Evolutionary conservation across 2,888 invertebrate genomes (phyloP).

Genomic region (Lasioglossum calceatum): DNA sequence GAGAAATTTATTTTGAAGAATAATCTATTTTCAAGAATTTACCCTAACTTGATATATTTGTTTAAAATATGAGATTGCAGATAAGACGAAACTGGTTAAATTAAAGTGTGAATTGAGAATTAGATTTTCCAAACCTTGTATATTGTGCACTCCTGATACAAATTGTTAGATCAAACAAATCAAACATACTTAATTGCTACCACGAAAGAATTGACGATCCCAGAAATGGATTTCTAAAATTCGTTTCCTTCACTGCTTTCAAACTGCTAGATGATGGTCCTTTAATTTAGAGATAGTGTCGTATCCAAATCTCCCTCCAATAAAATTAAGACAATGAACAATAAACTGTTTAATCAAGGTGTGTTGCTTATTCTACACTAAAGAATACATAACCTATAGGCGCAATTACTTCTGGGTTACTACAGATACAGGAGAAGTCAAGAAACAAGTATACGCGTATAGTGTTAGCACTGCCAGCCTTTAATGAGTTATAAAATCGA

Average conservation of each 20-base stretch:
- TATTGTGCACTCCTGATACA: neutral
- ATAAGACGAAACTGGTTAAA: no score
- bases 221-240: neutral
- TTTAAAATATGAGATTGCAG: no score
- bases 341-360: neutral
- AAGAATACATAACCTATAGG: neutral
- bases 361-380: neutral
- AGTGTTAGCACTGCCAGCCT: neutral
- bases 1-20: no score
- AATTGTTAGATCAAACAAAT: neutral
- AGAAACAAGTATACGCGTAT: neutral
- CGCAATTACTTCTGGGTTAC: neutral
- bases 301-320: neutral
- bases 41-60: no score
- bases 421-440: neutral
- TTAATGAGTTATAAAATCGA: slow-evolving; percentile 7
- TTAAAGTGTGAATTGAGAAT: no score
- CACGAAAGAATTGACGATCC: neutral
- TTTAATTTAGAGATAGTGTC: neutral
- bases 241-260: neutral
- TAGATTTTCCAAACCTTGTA: no score
- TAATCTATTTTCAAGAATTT: no score
- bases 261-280: neutral
- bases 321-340: neutral
- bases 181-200: neutral